Base-by-base conservation (phyloP, 2,797 vertebrate species). In the Glyptemys insculpta region DNA sequence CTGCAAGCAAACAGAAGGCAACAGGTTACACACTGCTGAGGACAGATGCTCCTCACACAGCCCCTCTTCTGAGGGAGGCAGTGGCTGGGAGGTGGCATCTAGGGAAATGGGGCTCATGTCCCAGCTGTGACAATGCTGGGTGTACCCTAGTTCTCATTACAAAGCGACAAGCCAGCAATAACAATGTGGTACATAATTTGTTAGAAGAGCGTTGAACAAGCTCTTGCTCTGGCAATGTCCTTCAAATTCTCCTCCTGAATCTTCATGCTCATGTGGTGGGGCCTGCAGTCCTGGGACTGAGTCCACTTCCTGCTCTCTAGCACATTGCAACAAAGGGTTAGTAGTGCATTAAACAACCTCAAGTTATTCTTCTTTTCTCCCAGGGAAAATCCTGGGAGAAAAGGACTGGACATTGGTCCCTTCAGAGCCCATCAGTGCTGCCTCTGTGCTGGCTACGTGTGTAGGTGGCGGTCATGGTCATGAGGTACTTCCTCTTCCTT, bases 1-100 rank as follows among this genome's bases (percentile, higher is more conserved):
- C 99, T 99, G 92, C 0, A n/a, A 83, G 41, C 49, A 41, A 94
- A 94, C 2, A 47, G 49, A 44, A 91, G 56, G 41, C 0, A 1
- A 93, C 50, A 84, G 0, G 0, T 96, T 80, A 97, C 3, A 10
- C 2, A 18, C 85, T 7, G 9, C 27, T 44, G 52, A 4, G 4
- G 68, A 34, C 19, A 41, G 50, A 31, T 9, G n/a, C 31, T 27
- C 27, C 15, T n/a, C 50, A 14, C 50, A 21, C 49, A 53, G 34
- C 5, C 31, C 7, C 56, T 89, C 47, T 79, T 41, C 11, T 25
- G 31, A 21, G 4, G 41, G 37, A 41, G 21, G 6, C 9, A 37
- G 19, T 44, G 72, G 12, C 74, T 34, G 21, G 11, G 49, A 53
- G 10, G 50, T 10, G 16, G 29, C 47, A 50, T 34, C 8, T n/a